Evolutionary conservation across 2,888 invertebrate genomes (phyloP), one percentile per base, ranked within the genome.

Genomic region (Dasypogon diadema): DNA sequence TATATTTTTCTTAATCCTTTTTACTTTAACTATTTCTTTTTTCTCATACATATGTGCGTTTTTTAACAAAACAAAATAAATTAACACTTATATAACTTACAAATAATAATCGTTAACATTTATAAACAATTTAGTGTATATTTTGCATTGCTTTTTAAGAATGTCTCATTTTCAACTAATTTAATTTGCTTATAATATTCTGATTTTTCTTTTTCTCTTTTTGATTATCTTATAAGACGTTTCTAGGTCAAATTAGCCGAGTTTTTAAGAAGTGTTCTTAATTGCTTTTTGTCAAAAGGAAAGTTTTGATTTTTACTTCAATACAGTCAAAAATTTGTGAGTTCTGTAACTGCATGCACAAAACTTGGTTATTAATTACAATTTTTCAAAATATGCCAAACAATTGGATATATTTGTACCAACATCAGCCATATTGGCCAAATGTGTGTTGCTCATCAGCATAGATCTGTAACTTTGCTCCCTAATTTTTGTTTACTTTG

Each of bases 31-130:
- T 73, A 56, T 34, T 30, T 30, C 16, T 56, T 37, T 72, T 54
- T 16, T 60, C 30, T 72, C 72, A 56, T 73, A 73, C 56, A 56
- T 56, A 37, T 74, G 74, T 74, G 74, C 74, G 74, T 58, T 74
- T 22, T 58, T 58, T 10, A 74, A 74, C 74, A 48, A 58, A 74
- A 74, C 26, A 26, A 74, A 48, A 74, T 22, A 26, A 74, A 56
- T 46, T n/a, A 74, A 48, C 58, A 74, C 56, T 37, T 56, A 73
- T n/a, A 21, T 42, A 73, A 56, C 56, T 73, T 73, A 58, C 26
- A 46, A 58, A 58, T 73, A 73, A 73, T 46, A 46, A 21, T 63
- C 21, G n/a, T 70, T 54, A 70, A 54, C 70, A 70, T 70, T 34
- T 46, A 70, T 70, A 70, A 70, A 70, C 34, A 70, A 34, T 70